Evolutionary conservation across 2,113 vertebrate genomes (phyloP).

Genomic region (Brachyhypopomus occidentalis): DNA sequence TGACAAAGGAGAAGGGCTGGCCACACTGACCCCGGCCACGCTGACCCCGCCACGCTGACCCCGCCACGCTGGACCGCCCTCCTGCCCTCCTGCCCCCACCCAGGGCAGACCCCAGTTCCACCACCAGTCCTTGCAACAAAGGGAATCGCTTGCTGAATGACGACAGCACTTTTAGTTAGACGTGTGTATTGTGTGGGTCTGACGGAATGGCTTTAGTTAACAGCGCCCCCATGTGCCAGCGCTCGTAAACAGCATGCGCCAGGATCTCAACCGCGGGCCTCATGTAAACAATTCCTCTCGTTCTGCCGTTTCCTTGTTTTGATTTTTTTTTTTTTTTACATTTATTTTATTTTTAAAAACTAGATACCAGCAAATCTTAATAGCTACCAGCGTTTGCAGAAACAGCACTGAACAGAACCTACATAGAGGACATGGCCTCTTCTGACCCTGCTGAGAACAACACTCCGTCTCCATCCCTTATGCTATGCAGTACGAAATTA

Average conservation of each 20-base stretch:
- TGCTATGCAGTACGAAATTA: conserved; percentile 41
- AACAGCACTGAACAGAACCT: conserved; percentile 65
- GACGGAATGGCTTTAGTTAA: conserved; percentile 40
- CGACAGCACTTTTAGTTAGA: conserved; percentile 43
- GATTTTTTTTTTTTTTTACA: conserved; percentile 28
- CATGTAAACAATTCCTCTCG: conserved; percentile 63
- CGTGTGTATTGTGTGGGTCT: conserved; percentile 46
- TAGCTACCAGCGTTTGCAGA: conserved; percentile 64
- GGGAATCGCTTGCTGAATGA: conserved; percentile 53
- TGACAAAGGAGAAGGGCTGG: background rate
- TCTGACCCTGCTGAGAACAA: conserved; percentile 42
- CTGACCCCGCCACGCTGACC: too few species aligned
- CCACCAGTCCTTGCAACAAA: conserved; percentile 56
- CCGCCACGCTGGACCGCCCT: background rate
- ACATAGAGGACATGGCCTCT: conserved; percentile 47
- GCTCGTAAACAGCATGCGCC: conserved; percentile 42
- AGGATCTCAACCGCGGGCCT: conserved; percentile 53
- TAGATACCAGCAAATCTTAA: conserved; percentile 56
- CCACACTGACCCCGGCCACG: too few species aligned
- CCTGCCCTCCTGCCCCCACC: too few species aligned
- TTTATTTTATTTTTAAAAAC: conserved; percentile 14
- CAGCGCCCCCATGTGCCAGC: conserved; percentile 27
- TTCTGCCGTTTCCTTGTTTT: conserved; percentile 35
- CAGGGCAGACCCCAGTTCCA: conserved; percentile 37
- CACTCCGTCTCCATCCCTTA: conserved; percentile 42